phyloP scores from a whole-genome alignment of 2,888 invertebrate genomes.

The Lymantria dispar region DNA sequence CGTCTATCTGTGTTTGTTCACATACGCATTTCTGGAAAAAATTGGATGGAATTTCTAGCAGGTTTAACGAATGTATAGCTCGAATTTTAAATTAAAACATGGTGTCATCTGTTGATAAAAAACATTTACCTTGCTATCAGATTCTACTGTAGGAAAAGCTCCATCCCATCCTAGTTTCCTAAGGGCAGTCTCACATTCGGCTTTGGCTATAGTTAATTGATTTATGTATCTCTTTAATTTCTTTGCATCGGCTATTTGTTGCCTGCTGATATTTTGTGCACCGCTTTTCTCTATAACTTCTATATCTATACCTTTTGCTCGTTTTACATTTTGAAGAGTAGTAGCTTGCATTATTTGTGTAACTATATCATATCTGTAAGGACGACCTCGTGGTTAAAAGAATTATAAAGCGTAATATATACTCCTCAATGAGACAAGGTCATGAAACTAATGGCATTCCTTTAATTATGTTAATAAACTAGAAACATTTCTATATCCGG shows the following conservation, averaged over 20 bases:
- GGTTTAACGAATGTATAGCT: no score
- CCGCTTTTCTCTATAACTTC: conserved; percentile 80
- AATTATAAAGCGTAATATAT: no score
- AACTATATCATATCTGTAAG: conserved; percentile 89
- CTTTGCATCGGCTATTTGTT: conserved; percentile 90
- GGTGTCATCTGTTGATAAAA: no score
- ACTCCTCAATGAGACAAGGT: not conserved
- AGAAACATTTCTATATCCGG: no score
- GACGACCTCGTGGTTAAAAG: not conserved
- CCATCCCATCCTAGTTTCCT: conserved; percentile 90
- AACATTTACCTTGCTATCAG: conserved; percentile 67
- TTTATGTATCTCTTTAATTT: conserved; percentile 93
- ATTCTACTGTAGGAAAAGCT: conserved; percentile 82
- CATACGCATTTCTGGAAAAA: no score
- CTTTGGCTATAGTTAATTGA: conserved; percentile 90
- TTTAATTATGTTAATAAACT: no score
- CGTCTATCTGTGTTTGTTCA: no score
- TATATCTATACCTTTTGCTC: conserved; percentile 89
- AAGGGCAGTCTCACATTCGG: conserved; percentile 90
- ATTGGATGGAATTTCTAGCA: no score
- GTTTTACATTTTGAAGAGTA: conserved; percentile 93
- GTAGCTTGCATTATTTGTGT: conserved; percentile 97
- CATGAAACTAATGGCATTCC: not conserved
- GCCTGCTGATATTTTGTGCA: conserved; percentile 85
- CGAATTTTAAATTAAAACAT: no score